phyloP scores from a whole-genome alignment of 2,113 vertebrate genomes.

The Perca flavescens region DNA sequence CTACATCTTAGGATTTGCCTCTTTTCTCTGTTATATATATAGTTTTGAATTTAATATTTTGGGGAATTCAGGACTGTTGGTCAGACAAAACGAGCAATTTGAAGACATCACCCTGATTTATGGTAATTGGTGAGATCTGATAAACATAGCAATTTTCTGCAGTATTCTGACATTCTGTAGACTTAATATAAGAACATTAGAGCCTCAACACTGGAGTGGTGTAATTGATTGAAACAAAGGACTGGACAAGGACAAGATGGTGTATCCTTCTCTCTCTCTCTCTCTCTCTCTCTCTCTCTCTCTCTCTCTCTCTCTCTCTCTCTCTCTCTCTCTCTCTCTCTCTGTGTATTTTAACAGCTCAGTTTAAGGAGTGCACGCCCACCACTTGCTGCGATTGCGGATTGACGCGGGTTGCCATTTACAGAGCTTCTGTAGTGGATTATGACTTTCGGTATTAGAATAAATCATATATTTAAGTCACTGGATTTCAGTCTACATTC shows the following conservation, averaged over 20 bases:
- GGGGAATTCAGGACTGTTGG: neutral
- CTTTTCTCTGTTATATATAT: neutral
- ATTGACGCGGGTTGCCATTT: slow-evolving; percentile 33
- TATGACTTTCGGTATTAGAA: neutral
- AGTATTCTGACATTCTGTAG: neutral
- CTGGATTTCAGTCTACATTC: neutral
- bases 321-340: no score
- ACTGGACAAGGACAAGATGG: no score
- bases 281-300: no score
- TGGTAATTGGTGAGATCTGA: no score
- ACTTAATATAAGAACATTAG: no score
- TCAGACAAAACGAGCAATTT: neutral
- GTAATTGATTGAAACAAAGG: no score
- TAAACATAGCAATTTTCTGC: neutral
- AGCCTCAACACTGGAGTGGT: no score
- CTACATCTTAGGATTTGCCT: neutral
- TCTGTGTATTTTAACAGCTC: neutral
- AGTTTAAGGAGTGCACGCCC: neutral
- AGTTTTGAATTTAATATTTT: neutral
- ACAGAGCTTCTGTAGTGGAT: neutral
- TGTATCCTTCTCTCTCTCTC: no score
- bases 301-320: no score
- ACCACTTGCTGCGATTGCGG: slow-evolving; percentile 4
- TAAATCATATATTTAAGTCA: no score
- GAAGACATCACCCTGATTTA: neutral